A percentile compares a stretch with the other conserved stretches of the same genome.
These are phyloP conservation scores for Tricholaema leucomelas DNA, from an alignment of 2,113 vertebrate genomes.

Conservation along the genomic window DNA sequence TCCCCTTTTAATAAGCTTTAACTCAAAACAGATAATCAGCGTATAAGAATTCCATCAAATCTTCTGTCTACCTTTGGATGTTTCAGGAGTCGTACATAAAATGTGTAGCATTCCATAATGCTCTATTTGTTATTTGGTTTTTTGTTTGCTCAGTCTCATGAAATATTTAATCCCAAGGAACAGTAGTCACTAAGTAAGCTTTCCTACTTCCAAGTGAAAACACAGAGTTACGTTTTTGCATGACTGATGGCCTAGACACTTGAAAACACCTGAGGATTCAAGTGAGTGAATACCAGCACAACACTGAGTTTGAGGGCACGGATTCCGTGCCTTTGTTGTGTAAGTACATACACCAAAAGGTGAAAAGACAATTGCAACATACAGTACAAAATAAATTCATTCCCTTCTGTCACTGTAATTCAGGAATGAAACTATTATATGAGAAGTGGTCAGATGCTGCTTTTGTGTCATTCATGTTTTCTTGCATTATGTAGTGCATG, in stretches of 20 bases:
- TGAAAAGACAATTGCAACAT: not conserved
- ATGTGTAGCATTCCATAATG: slow-evolving; percentile 60
- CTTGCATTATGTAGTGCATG: not conserved
- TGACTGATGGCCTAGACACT: not conserved
- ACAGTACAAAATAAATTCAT: not conserved
- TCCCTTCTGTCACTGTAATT: not conserved
- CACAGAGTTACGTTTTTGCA: slow-evolving; percentile 18
- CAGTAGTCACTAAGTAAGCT: slow-evolving; percentile 27
- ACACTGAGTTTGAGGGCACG: not conserved
- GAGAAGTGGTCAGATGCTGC: not conserved
- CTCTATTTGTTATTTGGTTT: slow-evolving; percentile 44
- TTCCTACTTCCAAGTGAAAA: slow-evolving; percentile 34
- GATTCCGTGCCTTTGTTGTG: not conserved
- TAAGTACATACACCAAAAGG: not conserved
- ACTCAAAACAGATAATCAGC: slow-evolving; percentile 82
- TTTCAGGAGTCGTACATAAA: slow-evolving; percentile 68
- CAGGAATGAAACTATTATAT: not conserved
- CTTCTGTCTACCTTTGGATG: slow-evolving; percentile 69
- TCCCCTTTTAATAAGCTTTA: slow-evolving; percentile 90
- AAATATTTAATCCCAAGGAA: slow-evolving; percentile 40
- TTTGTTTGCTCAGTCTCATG: slow-evolving; percentile 30
- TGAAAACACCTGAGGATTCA: not conserved
- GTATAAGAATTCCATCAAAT: slow-evolving; percentile 87
- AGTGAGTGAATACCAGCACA: not conserved
- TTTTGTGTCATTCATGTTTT: not conserved